phyloP scores from a whole-genome alignment of 2,113 vertebrate genomes.

The Cottus gobio region DNA sequence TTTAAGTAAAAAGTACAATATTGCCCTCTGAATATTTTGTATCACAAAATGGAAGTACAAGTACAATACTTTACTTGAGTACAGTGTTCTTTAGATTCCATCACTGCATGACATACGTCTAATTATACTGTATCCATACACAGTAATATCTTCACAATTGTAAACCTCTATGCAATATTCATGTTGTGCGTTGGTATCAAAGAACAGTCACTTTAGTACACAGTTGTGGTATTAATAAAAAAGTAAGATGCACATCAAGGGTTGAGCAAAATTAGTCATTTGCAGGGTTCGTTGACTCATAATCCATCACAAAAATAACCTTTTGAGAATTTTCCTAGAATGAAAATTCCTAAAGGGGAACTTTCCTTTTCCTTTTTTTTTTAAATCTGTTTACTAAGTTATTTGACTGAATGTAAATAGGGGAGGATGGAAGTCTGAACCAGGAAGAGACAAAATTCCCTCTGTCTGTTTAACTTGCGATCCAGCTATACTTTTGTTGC shows the following conservation, averaged over 20 bases:
- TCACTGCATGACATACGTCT: not conserved
- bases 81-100: not conserved
- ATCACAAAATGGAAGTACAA: not conserved
- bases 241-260: not conserved
- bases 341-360: too few species aligned
- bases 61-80: too few species aligned
- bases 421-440: not conserved
- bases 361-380: too few species aligned
- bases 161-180: not conserved
- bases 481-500: not conserved
- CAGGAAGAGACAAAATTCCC: not conserved
- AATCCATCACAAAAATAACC: not conserved
- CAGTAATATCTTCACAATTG: not conserved
- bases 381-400: too few species aligned
- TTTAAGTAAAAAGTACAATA: not conserved
- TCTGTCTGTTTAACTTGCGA: not conserved
- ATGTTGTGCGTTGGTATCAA: not conserved
- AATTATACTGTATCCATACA: not conserved
- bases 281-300: not conserved
- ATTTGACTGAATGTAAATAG: conserved; percentile 39
- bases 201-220: not conserved
- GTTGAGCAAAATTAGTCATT: not conserved
- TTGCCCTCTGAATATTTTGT: not conserved
- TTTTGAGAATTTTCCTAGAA: not conserved
- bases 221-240: not conserved